Percentiles rank a stretch among this genome's conserved stretches.
phyloP scores from a whole-genome alignment of 2,888 invertebrate species.

The Drepana falcataria region DNA sequence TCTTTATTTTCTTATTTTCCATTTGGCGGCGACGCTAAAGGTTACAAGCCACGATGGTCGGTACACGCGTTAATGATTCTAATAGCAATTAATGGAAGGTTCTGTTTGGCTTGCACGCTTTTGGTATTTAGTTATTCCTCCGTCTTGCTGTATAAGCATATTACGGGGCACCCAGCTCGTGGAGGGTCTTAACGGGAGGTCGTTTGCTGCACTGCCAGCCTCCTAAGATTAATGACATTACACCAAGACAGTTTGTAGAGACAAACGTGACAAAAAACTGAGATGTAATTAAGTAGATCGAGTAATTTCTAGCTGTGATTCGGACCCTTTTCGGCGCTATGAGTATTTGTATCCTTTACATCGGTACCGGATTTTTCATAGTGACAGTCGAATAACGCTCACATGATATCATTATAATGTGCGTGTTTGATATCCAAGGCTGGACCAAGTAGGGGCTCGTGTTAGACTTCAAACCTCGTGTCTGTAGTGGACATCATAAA shows the following conservation, averaged over 20 bases:
- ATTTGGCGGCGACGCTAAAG: conserved; percentile 42
- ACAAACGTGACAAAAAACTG: conserved; percentile 65
- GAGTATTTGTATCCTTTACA: too few relatives aligned
- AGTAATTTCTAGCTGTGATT: conserved; percentile 24
- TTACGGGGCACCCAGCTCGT: conserved; percentile 64
- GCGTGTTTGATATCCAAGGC: too few relatives aligned
- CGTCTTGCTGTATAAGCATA: conserved; percentile 57
- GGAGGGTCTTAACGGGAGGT: conserved; percentile 75
- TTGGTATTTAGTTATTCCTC: conserved; percentile 58
- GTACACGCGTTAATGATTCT: conserved; percentile 62
- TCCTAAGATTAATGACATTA: conserved; percentile 74
- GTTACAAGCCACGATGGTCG: conserved; percentile 35
- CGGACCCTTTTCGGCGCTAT: too few relatives aligned
- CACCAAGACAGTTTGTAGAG: conserved; percentile 68
- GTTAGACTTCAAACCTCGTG: conserved; percentile 37
- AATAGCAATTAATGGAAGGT: conserved; percentile 67
- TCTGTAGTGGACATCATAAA: conserved; percentile 70
- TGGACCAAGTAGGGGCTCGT: conserved; percentile 12
- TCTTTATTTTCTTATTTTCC: conserved; percentile 66
- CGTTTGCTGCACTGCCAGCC: conserved; percentile 74
- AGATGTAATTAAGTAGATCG: conserved; percentile 54
- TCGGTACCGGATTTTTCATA: too few relatives aligned
- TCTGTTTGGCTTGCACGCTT: conserved; percentile 56
- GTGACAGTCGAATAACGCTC: too few relatives aligned
- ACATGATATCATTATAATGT: too few relatives aligned